phyloP scores from a whole-genome alignment of 2,113 vertebrate species.

The Vidua chalybeata region DNA sequence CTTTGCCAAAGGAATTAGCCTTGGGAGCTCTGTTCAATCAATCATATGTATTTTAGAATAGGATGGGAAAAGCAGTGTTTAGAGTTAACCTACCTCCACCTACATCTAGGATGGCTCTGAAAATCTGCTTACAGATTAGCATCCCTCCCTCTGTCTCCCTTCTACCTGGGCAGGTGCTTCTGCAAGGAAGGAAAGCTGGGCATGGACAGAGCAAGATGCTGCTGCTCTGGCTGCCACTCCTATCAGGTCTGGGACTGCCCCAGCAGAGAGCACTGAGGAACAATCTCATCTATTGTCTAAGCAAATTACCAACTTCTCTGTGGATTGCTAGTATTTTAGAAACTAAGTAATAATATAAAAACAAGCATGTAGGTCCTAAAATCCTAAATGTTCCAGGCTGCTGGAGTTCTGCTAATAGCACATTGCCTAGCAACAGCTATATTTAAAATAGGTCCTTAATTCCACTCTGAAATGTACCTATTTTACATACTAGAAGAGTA shows the following conservation, averaged over 20 bases:
- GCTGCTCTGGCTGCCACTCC: background rate
- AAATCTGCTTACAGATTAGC: background rate
- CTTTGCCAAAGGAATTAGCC: background rate
- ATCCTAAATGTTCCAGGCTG: background rate
- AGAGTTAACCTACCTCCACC: background rate
- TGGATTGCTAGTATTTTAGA: background rate
- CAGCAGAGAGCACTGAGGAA: background rate
- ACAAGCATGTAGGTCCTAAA: background rate
- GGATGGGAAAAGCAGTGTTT: background rate
- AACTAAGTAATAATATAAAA: slow-evolving; percentile 1
- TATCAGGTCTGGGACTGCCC: background rate
- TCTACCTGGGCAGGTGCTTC: background rate
- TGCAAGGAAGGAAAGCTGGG: background rate
- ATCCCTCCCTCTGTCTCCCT: background rate
- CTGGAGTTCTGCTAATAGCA: slow-evolving; percentile 31
- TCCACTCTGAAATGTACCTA: background rate
- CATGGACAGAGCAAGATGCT: background rate
- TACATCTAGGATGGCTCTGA: background rate
- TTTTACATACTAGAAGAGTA: slow-evolving; percentile 30
- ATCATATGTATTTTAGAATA: background rate
- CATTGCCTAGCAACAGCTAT: slow-evolving; percentile 59
- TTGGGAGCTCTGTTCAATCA: background rate
- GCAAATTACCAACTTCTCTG: background rate
- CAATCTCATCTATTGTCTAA: background rate
- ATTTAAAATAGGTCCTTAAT: slow-evolving; percentile 47